Evolutionary conservation across 2,113 vertebrate species (phyloP).

Genomic region (Brienomyrus longianalis): DNA sequence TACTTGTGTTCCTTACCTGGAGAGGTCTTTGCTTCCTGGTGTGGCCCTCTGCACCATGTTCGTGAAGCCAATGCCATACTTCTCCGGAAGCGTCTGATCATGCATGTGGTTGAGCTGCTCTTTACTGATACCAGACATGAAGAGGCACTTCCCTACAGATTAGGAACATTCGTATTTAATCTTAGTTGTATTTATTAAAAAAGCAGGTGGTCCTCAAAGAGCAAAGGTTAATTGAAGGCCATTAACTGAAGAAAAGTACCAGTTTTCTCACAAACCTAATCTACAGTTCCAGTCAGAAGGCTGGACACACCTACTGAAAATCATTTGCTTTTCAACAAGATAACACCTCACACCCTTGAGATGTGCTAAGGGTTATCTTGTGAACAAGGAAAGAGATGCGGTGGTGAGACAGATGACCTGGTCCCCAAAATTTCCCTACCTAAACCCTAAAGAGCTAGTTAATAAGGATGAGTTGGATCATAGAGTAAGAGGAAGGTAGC

Average conservation of each 20-base stretch:
- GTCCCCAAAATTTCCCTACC: not conserved
- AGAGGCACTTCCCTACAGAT: conserved; percentile 88
- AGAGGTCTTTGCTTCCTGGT: conserved; percentile 94
- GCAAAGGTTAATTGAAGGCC: not conserved
- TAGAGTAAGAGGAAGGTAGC: not conserved
- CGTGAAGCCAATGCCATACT: conserved; percentile 91
- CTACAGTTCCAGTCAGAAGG: not conserved
- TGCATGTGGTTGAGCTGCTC: conserved; percentile 85
- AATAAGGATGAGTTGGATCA: not conserved
- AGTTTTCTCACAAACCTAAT: not conserved
- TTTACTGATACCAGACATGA: conserved; percentile 84
- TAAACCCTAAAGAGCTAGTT: not conserved
- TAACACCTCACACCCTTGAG: no score
- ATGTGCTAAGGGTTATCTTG: no score
- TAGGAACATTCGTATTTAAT: not conserved
- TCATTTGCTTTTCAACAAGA: not conserved
- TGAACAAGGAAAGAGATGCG: not conserved
- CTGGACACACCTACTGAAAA: not conserved
- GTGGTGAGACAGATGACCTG: not conserved
- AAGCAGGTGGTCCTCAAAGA: not conserved
- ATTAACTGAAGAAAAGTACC: not conserved
- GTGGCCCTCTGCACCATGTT: conserved; percentile 98
- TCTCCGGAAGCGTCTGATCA: conserved; percentile 82
- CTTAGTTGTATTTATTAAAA: not conserved
- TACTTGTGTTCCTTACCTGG: conserved; percentile 33